Conservation (phyloP, 2,888 invertebrate species). For the Schizaphis graminum region DNA sequence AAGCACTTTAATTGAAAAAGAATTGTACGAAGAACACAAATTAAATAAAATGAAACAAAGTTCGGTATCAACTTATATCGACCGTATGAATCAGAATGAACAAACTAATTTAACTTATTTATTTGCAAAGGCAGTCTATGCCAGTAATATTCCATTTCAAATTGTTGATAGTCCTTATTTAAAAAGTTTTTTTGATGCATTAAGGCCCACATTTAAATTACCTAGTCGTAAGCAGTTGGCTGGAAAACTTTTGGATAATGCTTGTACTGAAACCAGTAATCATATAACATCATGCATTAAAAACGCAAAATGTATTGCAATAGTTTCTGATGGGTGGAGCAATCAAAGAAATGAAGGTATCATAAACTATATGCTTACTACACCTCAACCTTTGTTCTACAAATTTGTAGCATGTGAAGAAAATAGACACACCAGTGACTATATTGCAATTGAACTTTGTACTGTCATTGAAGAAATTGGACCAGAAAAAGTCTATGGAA, state of each 20-base stretch:
- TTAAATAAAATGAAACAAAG: constrained; percentile 10
- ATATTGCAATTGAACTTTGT: background rate
- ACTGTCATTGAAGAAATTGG: constrained; percentile 7
- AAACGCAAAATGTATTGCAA: background rate
- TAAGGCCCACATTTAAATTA: background rate
- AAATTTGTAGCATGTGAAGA: constrained; percentile 59
- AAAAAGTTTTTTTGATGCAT: background rate
- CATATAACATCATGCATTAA: too few species aligned
- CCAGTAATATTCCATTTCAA: background rate
- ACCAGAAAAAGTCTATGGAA: background rate
- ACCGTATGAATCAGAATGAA: background rate
- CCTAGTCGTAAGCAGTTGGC: background rate
- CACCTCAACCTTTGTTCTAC: constrained; percentile 66
- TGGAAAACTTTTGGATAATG: background rate
- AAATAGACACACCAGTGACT: background rate
- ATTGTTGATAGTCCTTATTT: background rate
- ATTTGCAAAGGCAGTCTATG: background rate
- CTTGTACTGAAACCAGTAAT: background rate
- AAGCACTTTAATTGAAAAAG: background rate
- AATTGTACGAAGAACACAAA: constrained; percentile 1
- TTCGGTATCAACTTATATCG: constrained; percentile 3
- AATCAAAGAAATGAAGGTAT: constrained; percentile 34
- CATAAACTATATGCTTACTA: constrained; percentile 38
- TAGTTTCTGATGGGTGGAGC: constrained; percentile 34
- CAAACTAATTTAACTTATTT: background rate